These are phyloP conservation scores for Neoniphon sammara DNA, from an alignment of 2,797 vertebrate species.

Conservation along the genomic window DNA sequence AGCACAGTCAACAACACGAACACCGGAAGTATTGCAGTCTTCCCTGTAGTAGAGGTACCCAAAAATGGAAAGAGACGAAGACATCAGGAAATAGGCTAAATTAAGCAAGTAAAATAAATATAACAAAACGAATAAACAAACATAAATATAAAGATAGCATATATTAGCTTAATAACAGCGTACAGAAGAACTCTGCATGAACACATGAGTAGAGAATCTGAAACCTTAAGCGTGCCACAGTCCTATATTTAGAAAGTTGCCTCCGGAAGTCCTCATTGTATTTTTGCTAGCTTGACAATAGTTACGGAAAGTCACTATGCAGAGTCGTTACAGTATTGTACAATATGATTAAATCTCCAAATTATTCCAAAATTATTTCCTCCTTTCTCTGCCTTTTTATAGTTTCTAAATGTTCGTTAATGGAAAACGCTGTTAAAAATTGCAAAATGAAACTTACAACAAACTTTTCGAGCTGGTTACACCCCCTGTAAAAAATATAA, in stretches of 20 bases:
- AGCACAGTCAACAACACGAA: neutral
- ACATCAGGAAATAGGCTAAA: too few species aligned
- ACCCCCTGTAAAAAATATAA: constrained; percentile 1
- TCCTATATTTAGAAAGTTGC: neutral
- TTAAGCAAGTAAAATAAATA: too few species aligned
- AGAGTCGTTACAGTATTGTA: neutral
- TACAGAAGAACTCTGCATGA: too few species aligned
- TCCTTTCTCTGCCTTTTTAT: neutral
- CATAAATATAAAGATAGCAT: too few species aligned
- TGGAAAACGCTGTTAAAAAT: neutral
- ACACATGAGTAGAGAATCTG: too few species aligned
- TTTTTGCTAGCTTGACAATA: constrained; percentile 11
- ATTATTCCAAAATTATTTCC: too few species aligned
- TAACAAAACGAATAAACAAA: neutral
- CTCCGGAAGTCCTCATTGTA: constrained; percentile 29
- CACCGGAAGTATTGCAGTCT: constrained; percentile 44
- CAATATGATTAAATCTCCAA: neutral
- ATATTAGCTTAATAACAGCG: too few species aligned
- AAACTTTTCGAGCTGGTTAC: neutral
- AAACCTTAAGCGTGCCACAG: too few species aligned
- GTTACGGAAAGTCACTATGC: neutral
- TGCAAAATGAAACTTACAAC: constrained; percentile 6
- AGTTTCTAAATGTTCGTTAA: neutral
- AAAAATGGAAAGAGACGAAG: neutral
- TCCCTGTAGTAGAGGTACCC: constrained; percentile 19